Evolutionary conservation across 2,888 invertebrate genomes (phyloP), one percentile per base, ranked within the genome.

Genomic region (Conistra vaccinii): DNA sequence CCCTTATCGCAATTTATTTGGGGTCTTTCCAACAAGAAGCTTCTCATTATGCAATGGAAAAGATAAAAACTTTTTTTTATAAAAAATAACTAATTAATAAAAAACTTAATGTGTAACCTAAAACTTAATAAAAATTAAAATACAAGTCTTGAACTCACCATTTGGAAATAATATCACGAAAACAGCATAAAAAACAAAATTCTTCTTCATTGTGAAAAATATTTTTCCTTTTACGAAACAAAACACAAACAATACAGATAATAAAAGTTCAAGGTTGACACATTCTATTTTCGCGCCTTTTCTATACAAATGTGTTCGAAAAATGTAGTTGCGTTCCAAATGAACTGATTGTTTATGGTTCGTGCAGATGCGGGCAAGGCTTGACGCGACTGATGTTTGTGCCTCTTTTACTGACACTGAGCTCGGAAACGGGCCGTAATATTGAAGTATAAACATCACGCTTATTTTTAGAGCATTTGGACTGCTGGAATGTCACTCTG

Each of bases 391-490:
- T 91, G 89, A 90, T 88, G 90, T 90, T 91, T 90, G 90, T 89
- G 89, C 89, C 90, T 90, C 89, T 89, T 87, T 89, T 87, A 87
- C 90, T 89, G 91, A 90, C 90, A 92, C 91, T 90, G 85, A 88
- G 90, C 86, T 89, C 87, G 87, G 89, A 91, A 91, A 92, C 90
- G 92, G 89, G 87, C 89, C 91, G 91, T 86, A 87, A 81, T 89
- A 87, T 87, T 90, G 87, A 85, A 87, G 88, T 86, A 89, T 93
- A 93, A 93, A 91, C 93, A 93, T 93, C 93, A 93, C 89, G 91
- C 88, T 93, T 93, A 93, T 93, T 93, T 93, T 92, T 93, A 93
- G 93, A 93, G 89, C 81, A 86, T 89, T 90, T 88, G 84, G 88
- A 87, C 86, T 87, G 85, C 85, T 85, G 85, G 92, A 92, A 92